Base-by-base conservation (phyloP, 1,140 invertebrate genomes). In the Polyergus mexicanus region DNA sequence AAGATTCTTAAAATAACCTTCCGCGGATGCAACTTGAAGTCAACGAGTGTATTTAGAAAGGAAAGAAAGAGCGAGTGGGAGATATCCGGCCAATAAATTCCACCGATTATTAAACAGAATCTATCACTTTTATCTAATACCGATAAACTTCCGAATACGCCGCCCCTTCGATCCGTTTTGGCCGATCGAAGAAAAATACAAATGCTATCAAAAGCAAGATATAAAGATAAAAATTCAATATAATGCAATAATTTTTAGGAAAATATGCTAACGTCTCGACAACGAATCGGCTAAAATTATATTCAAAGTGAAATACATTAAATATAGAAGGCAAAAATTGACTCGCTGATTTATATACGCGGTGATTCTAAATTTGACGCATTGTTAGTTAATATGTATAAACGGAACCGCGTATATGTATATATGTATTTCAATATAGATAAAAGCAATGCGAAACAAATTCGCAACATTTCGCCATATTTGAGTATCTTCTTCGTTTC, bases 1-100 rank as follows among this genome's bases (percentile, higher is more conserved):
- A 91, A 91, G 85, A 92, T 89, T 91, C 88, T 91, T 91, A 89
- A 91, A 89, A 91, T 91, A 91, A 86, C 65, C 76, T 47, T 38
- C 22, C 54, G 63, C 54, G 65, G 32, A 62, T 72, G 32, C 58
- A 41, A 32, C 58, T 66, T 65, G 44, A 75, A 69, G 28, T 76
- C 22, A 68, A 58, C 63, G 35, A n/a, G 44, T 65, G 72, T 63
- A 88, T 41, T 28, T 35, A 47, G 54, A 62, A 51, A 19, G 54
- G 25, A 51, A 38, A 16, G 35, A 25, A 11, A 85, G 63, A 38
- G 38, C 47, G n/a, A 68, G 56, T 10, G 66, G 71, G 56, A 60
- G 56, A 60, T 25, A 74, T 60, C 13, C 35, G 41, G 83, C 87
- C 90, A 87, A 92, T 92, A 92, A 92, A 92, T 92, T 91, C 90